Conservation (phyloP, 92 coral and sea anemone genomes). For the Umimayanthus kanabou region DNA sequence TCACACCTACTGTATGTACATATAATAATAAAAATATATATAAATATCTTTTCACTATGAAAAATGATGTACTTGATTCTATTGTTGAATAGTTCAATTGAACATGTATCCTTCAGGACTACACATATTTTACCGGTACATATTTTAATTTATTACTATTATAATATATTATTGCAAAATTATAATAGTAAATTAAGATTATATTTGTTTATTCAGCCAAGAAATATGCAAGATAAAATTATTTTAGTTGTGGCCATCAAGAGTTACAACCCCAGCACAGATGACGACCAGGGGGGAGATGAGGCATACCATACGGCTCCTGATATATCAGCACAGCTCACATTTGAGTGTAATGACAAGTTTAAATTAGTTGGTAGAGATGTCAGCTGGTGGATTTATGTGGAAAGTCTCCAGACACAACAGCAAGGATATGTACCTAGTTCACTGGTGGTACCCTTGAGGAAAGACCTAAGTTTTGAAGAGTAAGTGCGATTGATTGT, state of each 20-base stretch:
- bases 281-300: constrained; percentile 60
- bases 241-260: constrained; percentile 60
- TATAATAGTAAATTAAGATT: too few relatives aligned
- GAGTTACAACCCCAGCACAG: constrained; percentile 62
- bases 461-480: constrained; percentile 59
- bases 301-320: constrained; percentile 81
- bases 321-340: constrained; percentile 69
- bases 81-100: too few relatives aligned
- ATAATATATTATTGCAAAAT: too few relatives aligned
- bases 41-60: too few relatives aligned
- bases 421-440: constrained; percentile 87
- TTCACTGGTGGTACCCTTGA: constrained; percentile 76
- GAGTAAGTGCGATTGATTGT: constrained; percentile 66
- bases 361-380: constrained; percentile 72
- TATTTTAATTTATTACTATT: too few relatives aligned
- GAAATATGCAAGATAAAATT: background rate
- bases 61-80: too few relatives aligned
- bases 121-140: too few relatives aligned
- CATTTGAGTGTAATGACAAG: constrained; percentile 74
- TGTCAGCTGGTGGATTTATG: constrained; percentile 92
- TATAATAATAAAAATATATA: too few relatives aligned
- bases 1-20: too few relatives aligned
- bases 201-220: too few relatives aligned
- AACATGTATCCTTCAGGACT: too few relatives aligned
- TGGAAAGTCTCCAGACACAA: constrained; percentile 51